Conservation (phyloP, 2,113 vertebrate species). For the Oryzias curvinotus region DNA sequence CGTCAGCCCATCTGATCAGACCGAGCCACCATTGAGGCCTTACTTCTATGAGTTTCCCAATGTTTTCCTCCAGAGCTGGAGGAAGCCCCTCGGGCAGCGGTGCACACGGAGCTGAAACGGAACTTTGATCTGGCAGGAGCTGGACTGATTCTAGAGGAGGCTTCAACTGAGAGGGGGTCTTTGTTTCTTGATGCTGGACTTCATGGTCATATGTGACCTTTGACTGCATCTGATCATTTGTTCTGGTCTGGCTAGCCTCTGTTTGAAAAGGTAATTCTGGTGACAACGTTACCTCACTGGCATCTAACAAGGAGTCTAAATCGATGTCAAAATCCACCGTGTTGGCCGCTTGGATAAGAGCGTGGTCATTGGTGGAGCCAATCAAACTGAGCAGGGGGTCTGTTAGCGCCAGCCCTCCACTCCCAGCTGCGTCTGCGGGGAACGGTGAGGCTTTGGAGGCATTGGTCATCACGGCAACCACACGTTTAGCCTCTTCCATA, state of each 20-base stretch:
- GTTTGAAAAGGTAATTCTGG: slow-evolving; percentile 7
- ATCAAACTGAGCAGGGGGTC: slow-evolving; percentile 86
- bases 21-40: background rate
- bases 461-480: background rate
- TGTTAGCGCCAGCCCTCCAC: slow-evolving; percentile 30
- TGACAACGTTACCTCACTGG: slow-evolving; percentile 33
- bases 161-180: background rate
- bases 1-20: background rate
- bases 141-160: slow-evolving; percentile 14
- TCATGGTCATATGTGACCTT: background rate
- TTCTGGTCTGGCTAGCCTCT: slow-evolving; percentile 16
- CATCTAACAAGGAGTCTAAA: slow-evolving; percentile 82
- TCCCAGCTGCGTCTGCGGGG: slow-evolving; percentile 58
- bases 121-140: slow-evolving; percentile 9
- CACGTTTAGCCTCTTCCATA: slow-evolving; percentile 60
- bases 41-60: slow-evolving; percentile 86
- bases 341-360: slow-evolving; percentile 86
- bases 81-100: slow-evolving; percentile 85
- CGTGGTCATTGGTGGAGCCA: slow-evolving; percentile 80
- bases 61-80: slow-evolving; percentile 76
- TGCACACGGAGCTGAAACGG: background rate
- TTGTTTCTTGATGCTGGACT: background rate
- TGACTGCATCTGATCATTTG: background rate
- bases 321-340: slow-evolving; percentile 87
- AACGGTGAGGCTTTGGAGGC: slow-evolving; percentile 15